Percentiles rank a stretch among this genome's conserved stretches.
These are phyloP conservation scores for Arbacia lixula DNA, from an alignment of 53 echinoderm and acorn worm genomes.

Conservation along the genomic window DNA sequence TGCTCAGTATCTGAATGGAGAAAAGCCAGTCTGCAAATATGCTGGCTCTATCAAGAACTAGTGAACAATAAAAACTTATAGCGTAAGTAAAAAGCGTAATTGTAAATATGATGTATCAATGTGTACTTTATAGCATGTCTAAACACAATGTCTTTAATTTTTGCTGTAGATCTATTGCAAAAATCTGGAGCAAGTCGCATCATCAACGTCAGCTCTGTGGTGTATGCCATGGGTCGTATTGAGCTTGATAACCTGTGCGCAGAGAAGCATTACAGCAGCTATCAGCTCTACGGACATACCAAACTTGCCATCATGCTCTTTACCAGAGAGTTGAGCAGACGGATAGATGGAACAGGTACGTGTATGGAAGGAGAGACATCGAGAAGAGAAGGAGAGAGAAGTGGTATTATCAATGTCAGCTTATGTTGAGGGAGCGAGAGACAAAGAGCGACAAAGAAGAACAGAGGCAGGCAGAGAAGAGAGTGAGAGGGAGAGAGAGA, in stretches of 20 bases:
- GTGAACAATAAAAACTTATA: no score
- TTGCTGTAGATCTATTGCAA: constrained; percentile 24
- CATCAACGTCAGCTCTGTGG: constrained; percentile 57
- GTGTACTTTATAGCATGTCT: neutral
- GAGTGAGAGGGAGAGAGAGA: no score
- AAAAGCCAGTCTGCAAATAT: no score
- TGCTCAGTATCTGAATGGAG: no score
- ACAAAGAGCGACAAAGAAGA: no score
- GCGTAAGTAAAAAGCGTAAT: neutral
- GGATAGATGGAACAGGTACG: constrained; percentile 60
- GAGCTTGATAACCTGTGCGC: constrained; percentile 41
- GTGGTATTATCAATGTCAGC: no score
- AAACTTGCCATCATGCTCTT: constrained; percentile 59
- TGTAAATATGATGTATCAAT: neutral
- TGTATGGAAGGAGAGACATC: no score
- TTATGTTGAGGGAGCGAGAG: no score
- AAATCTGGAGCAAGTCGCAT: constrained; percentile 60
- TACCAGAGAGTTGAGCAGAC: constrained; percentile 44
- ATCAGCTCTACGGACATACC: constrained; percentile 40
- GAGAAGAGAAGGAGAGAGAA: no score
- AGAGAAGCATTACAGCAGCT: constrained; percentile 48
- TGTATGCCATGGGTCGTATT: constrained; percentile 48
- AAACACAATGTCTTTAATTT: neutral
- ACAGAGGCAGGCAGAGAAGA: no score
- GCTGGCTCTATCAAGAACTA: no score